Conservation (phyloP, 1,140 invertebrate species). For the Drosophila nikananu region DNA sequence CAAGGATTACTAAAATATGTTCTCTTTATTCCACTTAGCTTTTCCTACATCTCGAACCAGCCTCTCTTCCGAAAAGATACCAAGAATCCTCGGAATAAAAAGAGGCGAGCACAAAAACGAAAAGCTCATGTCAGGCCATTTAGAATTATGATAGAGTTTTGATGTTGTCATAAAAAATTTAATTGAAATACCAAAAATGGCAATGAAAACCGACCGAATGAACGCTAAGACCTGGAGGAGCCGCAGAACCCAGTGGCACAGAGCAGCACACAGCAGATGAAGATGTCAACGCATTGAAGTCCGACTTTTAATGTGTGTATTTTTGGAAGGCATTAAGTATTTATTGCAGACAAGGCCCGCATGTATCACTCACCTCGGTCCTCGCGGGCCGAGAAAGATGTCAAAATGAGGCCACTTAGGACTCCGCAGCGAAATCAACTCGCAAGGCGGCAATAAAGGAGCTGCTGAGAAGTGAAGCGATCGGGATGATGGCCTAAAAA, state of each 20-base stretch:
- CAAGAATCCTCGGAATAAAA: slow-evolving; percentile 31
- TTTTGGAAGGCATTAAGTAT: slow-evolving; percentile 83
- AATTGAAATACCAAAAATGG: slow-evolving; percentile 84
- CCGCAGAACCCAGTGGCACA: background rate
- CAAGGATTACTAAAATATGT: too few species aligned
- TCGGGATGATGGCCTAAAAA: slow-evolving; percentile 26
- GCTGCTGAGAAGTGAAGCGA: slow-evolving; percentile 47
- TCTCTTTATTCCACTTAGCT: background rate
- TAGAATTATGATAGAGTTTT: slow-evolving; percentile 84
- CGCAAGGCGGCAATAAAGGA: slow-evolving; percentile 55
- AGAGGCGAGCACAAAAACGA: slow-evolving; percentile 19
- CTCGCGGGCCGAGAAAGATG: slow-evolving; percentile 59
- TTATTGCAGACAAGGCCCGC: slow-evolving; percentile 79
- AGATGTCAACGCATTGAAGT: slow-evolving; percentile 75
- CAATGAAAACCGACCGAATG: slow-evolving; percentile 63
- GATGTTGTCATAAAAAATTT: slow-evolving; percentile 84
- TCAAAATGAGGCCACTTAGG: slow-evolving; percentile 81
- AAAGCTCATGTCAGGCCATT: slow-evolving; percentile 77
- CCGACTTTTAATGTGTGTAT: slow-evolving; percentile 82
- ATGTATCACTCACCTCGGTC: slow-evolving; percentile 72
- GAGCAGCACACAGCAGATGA: slow-evolving; percentile 58
- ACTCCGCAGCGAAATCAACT: slow-evolving; percentile 57
- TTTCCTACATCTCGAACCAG: slow-evolving; percentile 1
- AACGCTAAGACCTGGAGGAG: slow-evolving; percentile 3
- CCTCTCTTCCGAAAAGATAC: slow-evolving; percentile 48